Percentiles rank a stretch among this genome's conserved stretches.
These are phyloP conservation scores for Sphyrna mokarran DNA, from an alignment of 2,113 vertebrate species.

Conservation along the genomic window DNA sequence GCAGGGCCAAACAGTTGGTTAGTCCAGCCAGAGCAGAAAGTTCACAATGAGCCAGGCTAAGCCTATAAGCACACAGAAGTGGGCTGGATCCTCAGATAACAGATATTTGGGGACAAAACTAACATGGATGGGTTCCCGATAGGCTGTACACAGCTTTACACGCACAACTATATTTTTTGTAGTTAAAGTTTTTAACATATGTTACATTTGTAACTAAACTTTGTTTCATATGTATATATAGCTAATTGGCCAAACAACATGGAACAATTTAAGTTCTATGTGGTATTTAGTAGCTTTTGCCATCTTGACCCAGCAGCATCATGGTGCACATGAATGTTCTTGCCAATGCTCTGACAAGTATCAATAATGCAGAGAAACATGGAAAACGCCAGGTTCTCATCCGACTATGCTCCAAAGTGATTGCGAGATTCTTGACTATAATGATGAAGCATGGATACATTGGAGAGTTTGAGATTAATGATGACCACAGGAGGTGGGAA, in stretches of 20 bases:
- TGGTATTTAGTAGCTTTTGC: not conserved
- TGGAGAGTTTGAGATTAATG: conserved; percentile 98
- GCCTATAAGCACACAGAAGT: not conserved
- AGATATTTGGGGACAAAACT: too few relatives aligned
- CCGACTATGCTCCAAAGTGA: too few relatives aligned
- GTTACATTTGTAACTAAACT: not conserved
- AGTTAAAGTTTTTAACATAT: not conserved
- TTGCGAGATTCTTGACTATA: too few relatives aligned
- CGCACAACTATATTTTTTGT: not conserved
- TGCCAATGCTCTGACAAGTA: too few relatives aligned
- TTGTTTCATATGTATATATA: not conserved
- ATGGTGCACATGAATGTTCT: too few relatives aligned
- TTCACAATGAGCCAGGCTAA: not conserved
- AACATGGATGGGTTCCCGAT: not conserved
- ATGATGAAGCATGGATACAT: conserved; percentile 69
- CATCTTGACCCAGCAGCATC: too few relatives aligned
- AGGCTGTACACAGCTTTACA: not conserved
- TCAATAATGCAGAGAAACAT: too few relatives aligned
- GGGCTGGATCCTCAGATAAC: not conserved
- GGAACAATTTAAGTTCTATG: not conserved
- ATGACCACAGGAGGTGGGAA: conserved; percentile 96
- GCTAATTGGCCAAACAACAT: not conserved
- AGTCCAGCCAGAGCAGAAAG: not conserved
- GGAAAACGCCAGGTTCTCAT: too few relatives aligned
- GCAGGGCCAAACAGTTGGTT: not conserved